A percentile compares a stretch with the other conserved stretches of the same genome.
Conservation (phyloP, 2,888 invertebrate genomes). For the Morinoia aosen region DNA sequence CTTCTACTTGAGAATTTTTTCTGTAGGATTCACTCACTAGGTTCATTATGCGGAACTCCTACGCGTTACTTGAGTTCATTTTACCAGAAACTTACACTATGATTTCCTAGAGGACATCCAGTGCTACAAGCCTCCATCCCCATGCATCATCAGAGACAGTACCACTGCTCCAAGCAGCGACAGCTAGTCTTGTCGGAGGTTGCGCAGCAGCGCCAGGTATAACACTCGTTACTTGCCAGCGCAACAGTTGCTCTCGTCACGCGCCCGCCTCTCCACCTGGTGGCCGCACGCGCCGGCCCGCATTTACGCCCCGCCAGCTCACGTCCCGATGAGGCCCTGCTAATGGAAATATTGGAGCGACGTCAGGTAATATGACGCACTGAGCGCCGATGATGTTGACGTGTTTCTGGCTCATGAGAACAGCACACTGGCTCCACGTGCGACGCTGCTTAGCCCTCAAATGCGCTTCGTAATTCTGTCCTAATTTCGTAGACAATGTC, state of each 20-base stretch:
- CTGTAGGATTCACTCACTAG: too few species aligned
- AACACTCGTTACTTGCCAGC: too few species aligned
- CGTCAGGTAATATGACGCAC: constrained; percentile 15
- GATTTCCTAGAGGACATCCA: too few species aligned
- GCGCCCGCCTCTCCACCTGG: not conserved
- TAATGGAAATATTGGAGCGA: constrained; percentile 15
- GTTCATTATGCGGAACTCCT: too few species aligned
- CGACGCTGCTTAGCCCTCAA: not conserved
- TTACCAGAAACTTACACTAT: too few species aligned
- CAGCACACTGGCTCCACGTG: not conserved
- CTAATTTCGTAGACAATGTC: not conserved
- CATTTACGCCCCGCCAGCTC: constrained; percentile 20
- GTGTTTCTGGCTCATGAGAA: constrained; percentile 22
- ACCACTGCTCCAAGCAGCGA: too few species aligned
- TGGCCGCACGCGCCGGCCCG: not conserved
- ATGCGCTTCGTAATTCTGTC: not conserved
- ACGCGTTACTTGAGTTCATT: too few species aligned
- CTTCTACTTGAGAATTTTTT: too few species aligned
- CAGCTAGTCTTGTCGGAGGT: too few species aligned
- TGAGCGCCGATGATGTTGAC: not conserved
- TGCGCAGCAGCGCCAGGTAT: too few species aligned
- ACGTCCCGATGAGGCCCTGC: not conserved
- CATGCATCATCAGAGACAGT: too few species aligned
- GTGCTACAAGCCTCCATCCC: too few species aligned
- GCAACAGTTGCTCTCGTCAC: not conserved